Percentiles rank a stretch among this genome's conserved stretches.
These are phyloP conservation scores for Ammodytes marinus DNA, from an alignment of 2,113 vertebrate species.

Conservation along the genomic window DNA sequence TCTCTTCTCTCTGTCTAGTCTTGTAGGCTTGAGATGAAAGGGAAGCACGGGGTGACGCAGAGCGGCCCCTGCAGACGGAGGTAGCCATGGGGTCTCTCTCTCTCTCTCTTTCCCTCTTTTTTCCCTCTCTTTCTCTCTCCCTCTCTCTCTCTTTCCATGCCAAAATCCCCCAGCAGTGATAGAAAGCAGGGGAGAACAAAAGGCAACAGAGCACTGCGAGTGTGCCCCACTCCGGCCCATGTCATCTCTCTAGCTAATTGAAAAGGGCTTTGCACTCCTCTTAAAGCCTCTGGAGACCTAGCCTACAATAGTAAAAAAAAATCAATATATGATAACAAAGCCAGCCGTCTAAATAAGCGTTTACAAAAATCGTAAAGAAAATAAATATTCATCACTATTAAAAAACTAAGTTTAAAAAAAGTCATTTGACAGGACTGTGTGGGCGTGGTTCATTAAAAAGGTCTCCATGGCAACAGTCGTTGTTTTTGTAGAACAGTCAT, in stretches of 20 bases:
- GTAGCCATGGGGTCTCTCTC: constrained; percentile 63
- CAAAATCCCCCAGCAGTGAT: constrained; percentile 70
- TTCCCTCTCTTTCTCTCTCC: not conserved
- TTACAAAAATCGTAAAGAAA: too few relatives aligned
- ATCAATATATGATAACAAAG: too few relatives aligned
- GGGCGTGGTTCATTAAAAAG: too few relatives aligned
- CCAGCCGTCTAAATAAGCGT: too few relatives aligned
- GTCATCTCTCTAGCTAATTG: constrained; percentile 76
- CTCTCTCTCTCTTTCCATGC: constrained; percentile 36
- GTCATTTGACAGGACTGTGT: too few relatives aligned
- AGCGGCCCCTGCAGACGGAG: constrained; percentile 73
- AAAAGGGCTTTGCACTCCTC: constrained; percentile 72
- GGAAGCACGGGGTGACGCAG: constrained; percentile 67
- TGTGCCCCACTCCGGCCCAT: constrained; percentile 20
- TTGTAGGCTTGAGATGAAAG: constrained; percentile 81
- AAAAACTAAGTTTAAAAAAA: too few relatives aligned
- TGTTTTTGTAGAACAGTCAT: too few relatives aligned
- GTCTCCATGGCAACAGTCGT: too few relatives aligned
- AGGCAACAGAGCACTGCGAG: constrained; percentile 63
- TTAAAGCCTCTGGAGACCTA: not conserved
- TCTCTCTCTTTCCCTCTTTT: constrained; percentile 14
- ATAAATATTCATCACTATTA: too few relatives aligned
- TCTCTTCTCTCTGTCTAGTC: constrained; percentile 72
- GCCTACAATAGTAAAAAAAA: too few relatives aligned
- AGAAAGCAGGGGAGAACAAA: constrained; percentile 78